Conservation (phyloP, 35 echinoderm and acorn worm species). For the Stichopus chloronotus region DNA sequence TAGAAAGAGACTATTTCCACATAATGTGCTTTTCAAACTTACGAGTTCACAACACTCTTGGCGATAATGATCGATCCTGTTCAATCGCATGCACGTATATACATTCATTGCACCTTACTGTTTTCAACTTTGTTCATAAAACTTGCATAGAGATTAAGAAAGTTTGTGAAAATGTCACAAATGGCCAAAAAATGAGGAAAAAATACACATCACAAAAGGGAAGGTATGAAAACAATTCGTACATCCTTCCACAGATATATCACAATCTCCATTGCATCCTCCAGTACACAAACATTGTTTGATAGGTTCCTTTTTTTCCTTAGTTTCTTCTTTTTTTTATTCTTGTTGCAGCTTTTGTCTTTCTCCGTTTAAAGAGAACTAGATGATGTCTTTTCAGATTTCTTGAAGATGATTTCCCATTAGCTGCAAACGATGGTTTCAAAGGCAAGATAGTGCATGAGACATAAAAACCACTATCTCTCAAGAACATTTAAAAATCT, state of each 20-base stretch:
- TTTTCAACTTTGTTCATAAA: not conserved
- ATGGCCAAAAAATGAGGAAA: not conserved
- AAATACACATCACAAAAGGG: not conserved
- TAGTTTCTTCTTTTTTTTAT: too few relatives aligned
- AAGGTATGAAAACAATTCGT: not conserved
- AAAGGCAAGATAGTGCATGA: not conserved
- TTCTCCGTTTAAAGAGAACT: not conserved
- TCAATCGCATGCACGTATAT: not conserved
- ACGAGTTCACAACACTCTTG: too few relatives aligned
- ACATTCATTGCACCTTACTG: not conserved
- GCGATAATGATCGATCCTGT: not conserved
- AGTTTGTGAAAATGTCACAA: not conserved
- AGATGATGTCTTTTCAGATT: not conserved
- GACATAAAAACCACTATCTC: not conserved
- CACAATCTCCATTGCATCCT: not conserved
- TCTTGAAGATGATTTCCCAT: not conserved
- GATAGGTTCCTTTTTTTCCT: too few relatives aligned
- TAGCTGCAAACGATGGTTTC: not conserved
- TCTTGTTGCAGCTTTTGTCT: too few relatives aligned
- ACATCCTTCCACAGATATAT: not conserved
- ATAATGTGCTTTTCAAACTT: not conserved
- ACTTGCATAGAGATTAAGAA: not conserved
- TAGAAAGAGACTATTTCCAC: not conserved
- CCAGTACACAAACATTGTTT: not conserved
- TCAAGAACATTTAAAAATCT: not conserved